These are phyloP conservation scores for Aptenodytes forsteri DNA, from an alignment of 2,113 vertebrate genomes.

Conservation along the genomic window DNA sequence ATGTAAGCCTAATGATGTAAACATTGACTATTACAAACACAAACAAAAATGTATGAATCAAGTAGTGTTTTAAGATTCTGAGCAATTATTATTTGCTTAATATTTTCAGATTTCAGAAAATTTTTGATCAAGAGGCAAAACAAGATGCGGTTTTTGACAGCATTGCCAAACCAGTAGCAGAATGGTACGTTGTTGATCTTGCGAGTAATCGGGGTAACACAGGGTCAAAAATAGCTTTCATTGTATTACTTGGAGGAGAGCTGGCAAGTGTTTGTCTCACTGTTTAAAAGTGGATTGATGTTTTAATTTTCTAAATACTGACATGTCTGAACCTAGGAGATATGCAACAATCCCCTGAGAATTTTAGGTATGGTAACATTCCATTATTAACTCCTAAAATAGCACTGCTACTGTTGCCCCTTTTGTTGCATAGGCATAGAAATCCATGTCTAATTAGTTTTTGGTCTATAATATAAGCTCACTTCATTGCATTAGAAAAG, in stretches of 20 bases:
- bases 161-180: conserved; percentile 92
- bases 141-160: conserved; percentile 92
- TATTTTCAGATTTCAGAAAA: conserved; percentile 90
- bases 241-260: background rate
- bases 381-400: background rate
- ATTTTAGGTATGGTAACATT: background rate
- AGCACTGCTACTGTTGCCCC: background rate
- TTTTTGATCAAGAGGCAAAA: conserved; percentile 89
- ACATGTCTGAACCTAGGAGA: background rate
- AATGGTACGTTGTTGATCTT: conserved; percentile 82
- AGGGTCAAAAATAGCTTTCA: background rate
- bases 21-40: conserved; percentile 52
- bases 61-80: conserved; percentile 56
- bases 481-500: background rate
- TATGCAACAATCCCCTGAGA: background rate
- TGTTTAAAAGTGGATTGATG: background rate
- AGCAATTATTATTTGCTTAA: conserved; percentile 62
- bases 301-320: background rate
- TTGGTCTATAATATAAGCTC: background rate
- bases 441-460: background rate
- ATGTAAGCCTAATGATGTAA: conserved; percentile 74
- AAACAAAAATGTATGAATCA: conserved; percentile 61
- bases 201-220: background rate
- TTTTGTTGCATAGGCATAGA: background rate
- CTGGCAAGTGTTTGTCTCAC: background rate